Percentiles rank a stretch among this genome's conserved stretches.
Evolutionary conservation across 2,888 invertebrate species (phyloP).

Genomic region (Rosalia funebris): DNA sequence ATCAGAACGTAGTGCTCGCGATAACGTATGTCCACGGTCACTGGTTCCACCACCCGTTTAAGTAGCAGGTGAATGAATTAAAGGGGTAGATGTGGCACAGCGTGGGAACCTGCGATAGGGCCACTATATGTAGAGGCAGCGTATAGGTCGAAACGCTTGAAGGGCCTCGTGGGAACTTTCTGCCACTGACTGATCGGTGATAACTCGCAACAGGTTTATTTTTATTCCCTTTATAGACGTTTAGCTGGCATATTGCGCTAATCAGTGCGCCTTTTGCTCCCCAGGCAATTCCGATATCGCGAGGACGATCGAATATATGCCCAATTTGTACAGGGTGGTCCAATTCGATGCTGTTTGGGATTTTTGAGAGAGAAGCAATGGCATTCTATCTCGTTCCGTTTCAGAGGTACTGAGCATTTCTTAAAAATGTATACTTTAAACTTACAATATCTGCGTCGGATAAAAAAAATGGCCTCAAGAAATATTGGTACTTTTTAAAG

Average conservation of each 20-base stretch:
- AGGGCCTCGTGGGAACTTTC: constrained; percentile 51
- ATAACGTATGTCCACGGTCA: constrained; percentile 26
- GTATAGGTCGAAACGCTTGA: constrained; percentile 39
- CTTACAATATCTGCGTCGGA: too few species aligned
- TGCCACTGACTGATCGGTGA: constrained; percentile 38
- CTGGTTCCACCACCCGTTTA: constrained; percentile 30
- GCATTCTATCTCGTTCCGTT: too few species aligned
- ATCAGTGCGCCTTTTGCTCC: background rate
- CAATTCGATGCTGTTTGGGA: too few species aligned
- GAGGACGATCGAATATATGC: too few species aligned
- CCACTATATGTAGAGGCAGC: constrained; percentile 50
- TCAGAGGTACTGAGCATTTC: too few species aligned
- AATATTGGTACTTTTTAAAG: too few species aligned
- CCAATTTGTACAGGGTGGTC: too few species aligned
- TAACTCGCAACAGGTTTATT: constrained; percentile 48
- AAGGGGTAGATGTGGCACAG: constrained; percentile 49
- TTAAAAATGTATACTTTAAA: too few species aligned
- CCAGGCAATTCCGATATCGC: background rate
- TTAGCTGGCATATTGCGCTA: constrained; percentile 14
- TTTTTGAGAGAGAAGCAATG: too few species aligned
- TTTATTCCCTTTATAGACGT: constrained; percentile 15
- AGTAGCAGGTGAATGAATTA: constrained; percentile 52
- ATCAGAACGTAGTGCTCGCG: constrained; percentile 13
- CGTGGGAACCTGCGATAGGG: constrained; percentile 52
- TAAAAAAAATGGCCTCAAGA: too few species aligned